Evolutionary conservation across 1,140 invertebrate species (phyloP).

Genomic region (Helicoverpa zea): DNA sequence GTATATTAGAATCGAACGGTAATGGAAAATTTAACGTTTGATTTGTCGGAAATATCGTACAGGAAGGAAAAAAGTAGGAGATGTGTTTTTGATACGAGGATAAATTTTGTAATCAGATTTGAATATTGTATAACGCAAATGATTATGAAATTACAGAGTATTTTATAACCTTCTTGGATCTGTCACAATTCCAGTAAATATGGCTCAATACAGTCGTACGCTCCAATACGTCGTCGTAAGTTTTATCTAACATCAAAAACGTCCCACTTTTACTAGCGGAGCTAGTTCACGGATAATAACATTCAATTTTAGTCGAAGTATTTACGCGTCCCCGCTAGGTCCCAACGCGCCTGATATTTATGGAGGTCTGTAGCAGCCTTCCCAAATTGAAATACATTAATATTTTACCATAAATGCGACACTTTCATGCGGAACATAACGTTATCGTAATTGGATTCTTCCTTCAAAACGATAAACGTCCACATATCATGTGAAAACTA

Average conservation of each 20-base stretch:
- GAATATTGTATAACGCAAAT: too few species aligned
- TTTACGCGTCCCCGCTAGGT: slow-evolving; percentile 79
- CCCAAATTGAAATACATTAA: slow-evolving; percentile 87
- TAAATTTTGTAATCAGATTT: too few species aligned
- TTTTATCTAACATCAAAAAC: slow-evolving; percentile 57
- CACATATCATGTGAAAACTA: slow-evolving; percentile 57
- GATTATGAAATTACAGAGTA: neutral
- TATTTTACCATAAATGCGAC: slow-evolving; percentile 86
- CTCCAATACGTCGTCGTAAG: slow-evolving; percentile 25
- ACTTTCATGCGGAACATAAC: slow-evolving; percentile 85
- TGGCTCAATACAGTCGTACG: slow-evolving; percentile 3
- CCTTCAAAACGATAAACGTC: slow-evolving; percentile 74
- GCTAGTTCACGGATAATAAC: slow-evolving; percentile 75
- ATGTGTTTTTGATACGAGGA: too few species aligned
- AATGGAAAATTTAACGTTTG: slow-evolving; percentile 40
- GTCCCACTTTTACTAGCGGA: slow-evolving; percentile 48
- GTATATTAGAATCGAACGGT: slow-evolving; percentile 28
- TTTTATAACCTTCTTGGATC: neutral
- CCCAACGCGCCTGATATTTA: slow-evolving; percentile 81
- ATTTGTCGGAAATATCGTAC: neutral
- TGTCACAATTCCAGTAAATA: neutral
- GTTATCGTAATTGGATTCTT: slow-evolving; percentile 86
- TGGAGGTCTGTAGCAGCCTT: slow-evolving; percentile 82
- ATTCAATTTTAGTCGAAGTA: slow-evolving; percentile 83
- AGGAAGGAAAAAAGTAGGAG: neutral